Evolutionary conservation across 2,888 invertebrate species (phyloP).

Genomic region (Trissonchulus sp.): DNA sequence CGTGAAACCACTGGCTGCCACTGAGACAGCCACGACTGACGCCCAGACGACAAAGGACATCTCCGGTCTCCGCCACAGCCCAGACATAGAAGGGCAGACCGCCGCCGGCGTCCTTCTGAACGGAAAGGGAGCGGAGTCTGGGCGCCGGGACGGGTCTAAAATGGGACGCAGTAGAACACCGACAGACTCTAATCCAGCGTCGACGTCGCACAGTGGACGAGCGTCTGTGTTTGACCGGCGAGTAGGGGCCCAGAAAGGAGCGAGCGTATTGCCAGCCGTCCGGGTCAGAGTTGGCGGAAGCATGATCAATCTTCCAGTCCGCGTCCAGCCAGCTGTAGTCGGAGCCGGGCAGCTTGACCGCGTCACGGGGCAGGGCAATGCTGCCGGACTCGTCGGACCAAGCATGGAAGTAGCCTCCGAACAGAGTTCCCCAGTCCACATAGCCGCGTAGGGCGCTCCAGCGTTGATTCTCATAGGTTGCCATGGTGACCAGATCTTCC

Average conservation of each 20-base stretch:
- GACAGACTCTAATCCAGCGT: neutral
- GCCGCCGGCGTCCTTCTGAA: neutral
- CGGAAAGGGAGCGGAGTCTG: neutral
- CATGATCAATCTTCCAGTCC: neutral
- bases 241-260: neutral
- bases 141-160: neutral
- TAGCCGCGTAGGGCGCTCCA: conserved; percentile 10
- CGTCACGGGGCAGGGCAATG: neutral
- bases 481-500: neutral
- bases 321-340: neutral
- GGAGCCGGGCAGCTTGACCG: neutral
- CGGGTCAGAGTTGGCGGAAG: neutral
- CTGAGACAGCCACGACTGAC: neutral
- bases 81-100: neutral
- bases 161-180: neutral
- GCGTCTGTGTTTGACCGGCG: neutral
- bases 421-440: neutral
- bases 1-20: neutral
- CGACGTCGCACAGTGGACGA: neutral
- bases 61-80: neutral
- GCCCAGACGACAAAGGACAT: neutral
- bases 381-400: conserved; percentile 12
- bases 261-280: conserved; percentile 5
- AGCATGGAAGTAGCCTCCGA: conserved; percentile 7
- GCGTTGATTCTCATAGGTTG: neutral